Conservation (phyloP, 2,113 vertebrate genomes). For the Pluvianellus socialis region DNA sequence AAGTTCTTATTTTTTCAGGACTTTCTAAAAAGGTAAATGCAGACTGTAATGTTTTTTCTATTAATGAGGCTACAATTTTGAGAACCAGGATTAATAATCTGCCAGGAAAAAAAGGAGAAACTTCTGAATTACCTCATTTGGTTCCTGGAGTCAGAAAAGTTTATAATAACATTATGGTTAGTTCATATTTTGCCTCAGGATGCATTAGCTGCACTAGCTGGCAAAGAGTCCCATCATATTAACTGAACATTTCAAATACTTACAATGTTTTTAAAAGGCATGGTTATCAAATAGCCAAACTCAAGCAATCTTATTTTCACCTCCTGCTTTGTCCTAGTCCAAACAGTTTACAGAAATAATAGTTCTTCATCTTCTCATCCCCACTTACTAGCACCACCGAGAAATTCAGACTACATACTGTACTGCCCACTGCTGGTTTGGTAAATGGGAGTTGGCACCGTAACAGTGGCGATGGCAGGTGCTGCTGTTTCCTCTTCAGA, state of each 20-base stretch:
- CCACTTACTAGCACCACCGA: conserved; percentile 58
- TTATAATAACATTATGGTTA: not conserved
- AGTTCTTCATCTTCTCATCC: conserved; percentile 29
- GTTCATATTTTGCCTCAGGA: not conserved
- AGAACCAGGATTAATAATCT: not conserved
- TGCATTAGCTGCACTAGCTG: not conserved
- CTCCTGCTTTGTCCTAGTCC: conserved; percentile 2
- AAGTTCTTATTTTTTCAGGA: not conserved
- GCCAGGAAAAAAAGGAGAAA: not conserved
- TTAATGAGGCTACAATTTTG: not conserved
- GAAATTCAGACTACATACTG: conserved; percentile 82
- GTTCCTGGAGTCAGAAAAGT: not conserved
- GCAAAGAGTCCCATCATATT: not conserved
- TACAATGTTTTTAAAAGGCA: not conserved
- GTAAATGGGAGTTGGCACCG: conserved; percentile 98
- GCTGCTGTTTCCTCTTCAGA: conserved; percentile 93
- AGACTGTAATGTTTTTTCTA: not conserved
- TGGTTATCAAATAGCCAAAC: not conserved
- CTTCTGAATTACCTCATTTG: not conserved
- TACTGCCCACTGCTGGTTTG: conserved; percentile 99
- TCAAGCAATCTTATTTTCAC: not conserved
- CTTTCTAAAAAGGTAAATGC: not conserved
- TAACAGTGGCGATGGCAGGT: conserved; percentile 95
- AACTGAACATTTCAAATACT: not conserved
- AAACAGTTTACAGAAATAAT: conserved; percentile 18